Percentiles rank a stretch among this genome's conserved stretches.
These are phyloP conservation scores for Rhimphoctona megacephalus DNA, from an alignment of 2,888 invertebrate genomes.

Conservation along the genomic window DNA sequence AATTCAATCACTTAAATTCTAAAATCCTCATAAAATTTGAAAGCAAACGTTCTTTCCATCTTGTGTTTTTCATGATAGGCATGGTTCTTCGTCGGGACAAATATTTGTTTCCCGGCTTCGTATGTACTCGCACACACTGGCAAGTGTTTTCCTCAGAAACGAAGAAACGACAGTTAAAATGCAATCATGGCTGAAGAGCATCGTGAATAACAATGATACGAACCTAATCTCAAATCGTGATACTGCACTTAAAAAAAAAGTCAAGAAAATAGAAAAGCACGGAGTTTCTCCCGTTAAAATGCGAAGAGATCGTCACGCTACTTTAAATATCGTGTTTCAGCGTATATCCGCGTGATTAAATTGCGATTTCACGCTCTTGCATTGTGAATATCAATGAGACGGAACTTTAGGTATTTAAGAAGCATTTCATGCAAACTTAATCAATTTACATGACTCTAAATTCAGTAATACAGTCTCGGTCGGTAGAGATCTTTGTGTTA, in stretches of 20 bases:
- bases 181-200: constrained; percentile 76
- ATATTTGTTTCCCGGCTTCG: neutral
- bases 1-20: neutral
- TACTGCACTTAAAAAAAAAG: constrained; percentile 31
- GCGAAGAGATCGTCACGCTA: constrained; percentile 75
- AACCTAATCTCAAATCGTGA: constrained; percentile 74
- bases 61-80: neutral
- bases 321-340: constrained; percentile 77
- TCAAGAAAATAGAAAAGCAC: constrained; percentile 1
- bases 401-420: constrained; percentile 1
- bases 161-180: constrained; percentile 74
- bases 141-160: neutral
- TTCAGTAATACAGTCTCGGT: neutral
- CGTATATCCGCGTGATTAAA: constrained; percentile 78
- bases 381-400: constrained; percentile 79
- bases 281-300: constrained; percentile 11
- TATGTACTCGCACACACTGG: neutral
- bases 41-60: neutral
- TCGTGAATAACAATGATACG: constrained; percentile 80
- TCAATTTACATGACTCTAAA: neutral
- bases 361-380: constrained; percentile 73
- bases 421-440: neutral
- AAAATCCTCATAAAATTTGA: neutral
- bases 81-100: neutral
- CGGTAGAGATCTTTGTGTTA: neutral